Evolutionary conservation across 2,888 invertebrate genomes (phyloP).

Genomic region (Byasa hedistus): DNA sequence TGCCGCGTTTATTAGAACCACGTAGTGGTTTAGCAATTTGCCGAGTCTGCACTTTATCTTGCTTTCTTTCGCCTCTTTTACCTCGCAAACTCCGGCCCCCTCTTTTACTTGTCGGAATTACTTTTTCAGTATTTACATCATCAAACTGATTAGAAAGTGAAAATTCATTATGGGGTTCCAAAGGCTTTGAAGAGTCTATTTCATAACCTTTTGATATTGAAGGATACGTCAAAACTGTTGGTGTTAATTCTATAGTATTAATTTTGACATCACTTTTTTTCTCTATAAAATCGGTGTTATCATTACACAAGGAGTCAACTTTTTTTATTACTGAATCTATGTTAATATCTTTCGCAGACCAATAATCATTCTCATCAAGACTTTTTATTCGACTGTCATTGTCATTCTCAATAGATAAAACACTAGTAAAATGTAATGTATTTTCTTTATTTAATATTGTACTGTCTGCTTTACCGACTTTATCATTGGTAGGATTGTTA

Average conservation of each 20-base stretch:
- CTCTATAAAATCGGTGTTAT: conserved; percentile 50
- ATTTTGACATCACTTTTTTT: conserved; percentile 35
- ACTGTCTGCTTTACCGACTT: neutral
- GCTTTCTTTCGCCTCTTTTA: conserved; percentile 61
- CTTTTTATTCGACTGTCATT: conserved; percentile 57
- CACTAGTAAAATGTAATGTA: conserved; percentile 8
- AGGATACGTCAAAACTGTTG: conserved; percentile 25
- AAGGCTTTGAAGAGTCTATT: conserved; percentile 31
- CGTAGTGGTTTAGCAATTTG: conserved; percentile 68
- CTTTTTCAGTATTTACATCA: conserved; percentile 40
- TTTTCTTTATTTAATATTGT: conserved; percentile 30
- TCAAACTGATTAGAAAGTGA: conserved; percentile 42
- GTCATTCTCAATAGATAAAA: conserved; percentile 32
- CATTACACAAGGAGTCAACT: conserved; percentile 83
- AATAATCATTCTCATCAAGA: conserved; percentile 87
- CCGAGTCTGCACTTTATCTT: conserved; percentile 68
- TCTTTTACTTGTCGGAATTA: conserved; percentile 49
- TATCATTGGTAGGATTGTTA: neutral
- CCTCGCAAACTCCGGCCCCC: conserved; percentile 70
- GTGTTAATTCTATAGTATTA: conserved; percentile 28
- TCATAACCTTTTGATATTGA: conserved; percentile 22
- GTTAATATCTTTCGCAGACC: conserved; percentile 89
- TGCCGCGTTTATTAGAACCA: conserved; percentile 69
- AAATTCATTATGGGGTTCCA: conserved; percentile 37
- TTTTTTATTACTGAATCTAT: conserved; percentile 91